These are phyloP conservation scores for Microchrysa polita DNA, from an alignment of 2,888 invertebrate genomes.

Conservation along the genomic window DNA sequence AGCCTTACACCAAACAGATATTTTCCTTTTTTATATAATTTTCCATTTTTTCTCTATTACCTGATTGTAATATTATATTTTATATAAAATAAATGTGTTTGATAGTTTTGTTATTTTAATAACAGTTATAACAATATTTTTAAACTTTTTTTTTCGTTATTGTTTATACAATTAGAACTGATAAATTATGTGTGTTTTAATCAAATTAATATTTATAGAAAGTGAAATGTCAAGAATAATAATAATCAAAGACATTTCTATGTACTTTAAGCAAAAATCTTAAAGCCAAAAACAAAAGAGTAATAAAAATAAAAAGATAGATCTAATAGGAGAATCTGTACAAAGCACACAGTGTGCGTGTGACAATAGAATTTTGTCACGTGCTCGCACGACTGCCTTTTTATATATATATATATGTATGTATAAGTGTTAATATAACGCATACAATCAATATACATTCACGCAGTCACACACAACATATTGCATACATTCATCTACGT, in stretches of 20 bases:
- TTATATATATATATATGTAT: not conserved
- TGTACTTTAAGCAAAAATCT: slow-evolving; percentile 45
- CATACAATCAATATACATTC: slow-evolving; percentile 12
- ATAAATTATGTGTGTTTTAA: slow-evolving; percentile 22
- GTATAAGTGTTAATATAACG: not conserved
- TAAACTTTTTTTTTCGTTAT: slow-evolving; percentile 17
- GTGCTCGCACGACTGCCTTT: slow-evolving; percentile 5
- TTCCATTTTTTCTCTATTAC: slow-evolving; percentile 21
- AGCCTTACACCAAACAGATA: slow-evolving; percentile 44
- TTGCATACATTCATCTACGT: slow-evolving; percentile 33
- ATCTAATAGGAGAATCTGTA: slow-evolving; percentile 18
- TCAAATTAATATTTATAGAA: too few relatives aligned
- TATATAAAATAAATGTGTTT: slow-evolving; percentile 41
- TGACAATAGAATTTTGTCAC: not conserved
- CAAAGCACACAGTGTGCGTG: slow-evolving; percentile 27
- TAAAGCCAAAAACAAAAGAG: slow-evolving; percentile 45
- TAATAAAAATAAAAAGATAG: slow-evolving; percentile 18
- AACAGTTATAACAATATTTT: slow-evolving; percentile 43
- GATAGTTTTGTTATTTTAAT: slow-evolving; percentile 34
- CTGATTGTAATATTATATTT: slow-evolving; percentile 29
- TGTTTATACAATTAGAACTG: slow-evolving; percentile 17
- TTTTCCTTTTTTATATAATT: slow-evolving; percentile 27
- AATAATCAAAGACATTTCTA: slow-evolving; percentile 17
- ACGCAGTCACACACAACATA: slow-evolving; percentile 7
- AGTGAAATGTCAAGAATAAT: slow-evolving; percentile 20